Percentiles rank a stretch among this genome's conserved stretches.
These are phyloP conservation scores for Tetragonula clypearis DNA, from an alignment of 1,140 invertebrate species.

Conservation along the genomic window DNA sequence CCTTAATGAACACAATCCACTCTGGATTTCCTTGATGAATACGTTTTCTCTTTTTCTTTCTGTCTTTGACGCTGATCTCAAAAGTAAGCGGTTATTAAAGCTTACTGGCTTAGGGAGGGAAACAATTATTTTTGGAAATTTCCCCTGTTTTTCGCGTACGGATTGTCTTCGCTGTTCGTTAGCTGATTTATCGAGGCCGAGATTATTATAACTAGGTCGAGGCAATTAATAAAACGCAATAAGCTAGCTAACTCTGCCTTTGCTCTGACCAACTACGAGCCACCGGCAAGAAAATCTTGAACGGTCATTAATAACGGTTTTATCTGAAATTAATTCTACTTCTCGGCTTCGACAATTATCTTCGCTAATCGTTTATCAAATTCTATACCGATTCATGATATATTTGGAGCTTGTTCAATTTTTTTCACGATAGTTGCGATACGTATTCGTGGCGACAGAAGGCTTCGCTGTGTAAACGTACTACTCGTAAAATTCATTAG, in stretches of 20 bases:
- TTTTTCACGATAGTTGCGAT: not conserved
- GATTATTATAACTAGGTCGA: conserved; percentile 47
- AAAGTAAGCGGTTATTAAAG: not conserved
- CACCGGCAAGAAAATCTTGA: conserved; percentile 21
- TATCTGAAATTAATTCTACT: conserved; percentile 16
- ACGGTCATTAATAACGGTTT: conserved; percentile 28
- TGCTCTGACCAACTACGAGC: not conserved
- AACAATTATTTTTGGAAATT: not conserved
- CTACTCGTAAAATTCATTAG: not conserved
- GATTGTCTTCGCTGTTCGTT: not conserved
- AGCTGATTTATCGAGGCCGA: conserved; percentile 23
- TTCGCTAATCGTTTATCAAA: conserved; percentile 27
- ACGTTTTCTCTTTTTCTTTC: not conserved
- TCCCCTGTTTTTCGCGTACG: not conserved
- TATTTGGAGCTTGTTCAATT: not conserved
- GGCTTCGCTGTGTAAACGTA: too few species aligned
- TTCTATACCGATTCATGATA: conserved; percentile 8
- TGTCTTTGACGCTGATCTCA: not conserved
- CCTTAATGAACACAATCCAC: not conserved
- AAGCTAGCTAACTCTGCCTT: conserved; percentile 24
- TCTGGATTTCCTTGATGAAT: not conserved
- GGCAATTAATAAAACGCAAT: conserved; percentile 56
- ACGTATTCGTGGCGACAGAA: not conserved
- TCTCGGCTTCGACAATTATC: conserved; percentile 22
- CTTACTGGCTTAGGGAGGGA: too few species aligned